Percentiles rank a stretch among this genome's conserved stretches.
phyloP scores from a whole-genome alignment of 2,797 vertebrate species.

The Bryconaethiops microstoma region DNA sequence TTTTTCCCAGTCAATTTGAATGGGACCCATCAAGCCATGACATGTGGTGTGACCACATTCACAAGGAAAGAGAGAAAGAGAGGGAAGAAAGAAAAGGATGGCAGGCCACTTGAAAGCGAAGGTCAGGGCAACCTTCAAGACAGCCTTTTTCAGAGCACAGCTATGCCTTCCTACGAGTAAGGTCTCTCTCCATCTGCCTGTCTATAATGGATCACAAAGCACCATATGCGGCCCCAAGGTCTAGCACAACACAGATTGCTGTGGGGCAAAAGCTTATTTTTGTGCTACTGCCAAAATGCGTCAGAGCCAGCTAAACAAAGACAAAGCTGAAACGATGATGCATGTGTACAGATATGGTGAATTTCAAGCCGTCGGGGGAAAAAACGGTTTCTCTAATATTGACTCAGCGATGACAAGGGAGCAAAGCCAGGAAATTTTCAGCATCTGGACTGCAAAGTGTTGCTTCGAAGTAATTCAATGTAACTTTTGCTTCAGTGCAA shows the following conservation, averaged over 20 bases:
- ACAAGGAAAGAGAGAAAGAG: conserved; percentile 5
- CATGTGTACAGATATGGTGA: conserved; percentile 6
- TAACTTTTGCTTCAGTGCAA: no score
- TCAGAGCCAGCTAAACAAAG: conserved; percentile 18
- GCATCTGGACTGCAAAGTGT: neutral
- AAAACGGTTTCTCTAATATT: neutral
- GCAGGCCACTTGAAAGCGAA: conserved; percentile 52
- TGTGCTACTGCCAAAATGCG: conserved; percentile 27
- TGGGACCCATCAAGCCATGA: conserved; percentile 38
- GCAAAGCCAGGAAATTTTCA: neutral
- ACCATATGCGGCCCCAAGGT: conserved; percentile 56
- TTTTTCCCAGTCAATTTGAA: conserved; percentile 58
- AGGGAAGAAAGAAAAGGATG: conserved; percentile 36
- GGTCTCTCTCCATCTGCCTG: conserved; percentile 40
- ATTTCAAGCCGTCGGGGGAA: neutral
- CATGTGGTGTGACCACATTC: conserved; percentile 47
- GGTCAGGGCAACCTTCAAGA: conserved; percentile 63
- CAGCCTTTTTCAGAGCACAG: conserved; percentile 56
- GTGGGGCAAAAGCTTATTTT: conserved; percentile 38
- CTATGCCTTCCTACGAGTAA: conserved; percentile 58
- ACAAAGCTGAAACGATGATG: neutral
- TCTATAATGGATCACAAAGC: conserved; percentile 63
- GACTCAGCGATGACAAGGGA: neutral
- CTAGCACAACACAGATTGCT: conserved; percentile 53
- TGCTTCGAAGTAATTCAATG: neutral